Conservation (phyloP, 1,140 invertebrate species). For the Palaemon carinicauda region DNA sequence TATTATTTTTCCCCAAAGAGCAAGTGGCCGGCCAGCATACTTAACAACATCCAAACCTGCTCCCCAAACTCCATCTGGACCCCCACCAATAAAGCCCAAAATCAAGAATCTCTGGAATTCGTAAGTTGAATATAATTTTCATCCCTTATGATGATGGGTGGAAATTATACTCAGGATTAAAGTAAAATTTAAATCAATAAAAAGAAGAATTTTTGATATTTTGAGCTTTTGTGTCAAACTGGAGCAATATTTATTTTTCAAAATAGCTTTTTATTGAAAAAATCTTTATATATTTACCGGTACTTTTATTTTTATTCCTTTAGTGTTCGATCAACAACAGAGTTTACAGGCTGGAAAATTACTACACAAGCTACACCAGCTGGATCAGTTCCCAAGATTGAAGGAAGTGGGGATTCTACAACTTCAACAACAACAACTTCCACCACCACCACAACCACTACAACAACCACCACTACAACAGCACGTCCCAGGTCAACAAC, state of each 20-base stretch:
- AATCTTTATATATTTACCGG: not conserved
- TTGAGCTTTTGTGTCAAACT: no score
- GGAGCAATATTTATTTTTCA: not conserved
- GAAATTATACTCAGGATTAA: no score
- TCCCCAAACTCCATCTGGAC: conserved; percentile 19
- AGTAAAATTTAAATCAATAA: no score
- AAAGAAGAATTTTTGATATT: no score
- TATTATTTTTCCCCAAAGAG: conserved; percentile 50
- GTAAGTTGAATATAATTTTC: conserved; percentile 19
- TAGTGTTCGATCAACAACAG: conserved; percentile 66
- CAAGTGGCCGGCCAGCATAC: conserved; percentile 17
- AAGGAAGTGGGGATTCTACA: not conserved
- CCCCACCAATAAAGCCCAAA: conserved; percentile 36
- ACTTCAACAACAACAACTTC: conserved; percentile 67
- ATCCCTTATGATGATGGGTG: no score
- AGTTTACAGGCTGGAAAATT: conserved; percentile 64
- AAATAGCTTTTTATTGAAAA: not conserved
- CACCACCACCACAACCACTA: conserved; percentile 72
- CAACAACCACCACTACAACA: conserved; percentile 77
- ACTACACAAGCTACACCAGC: conserved; percentile 80
- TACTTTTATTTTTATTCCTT: not conserved
- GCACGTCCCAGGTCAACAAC: conserved; percentile 64
- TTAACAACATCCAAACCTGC: conserved; percentile 30
- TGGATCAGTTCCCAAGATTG: conserved; percentile 73
- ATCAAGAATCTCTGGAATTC: conserved; percentile 52